Conservation (phyloP, 1,140 invertebrate genomes). For the Microvelia longipes region DNA sequence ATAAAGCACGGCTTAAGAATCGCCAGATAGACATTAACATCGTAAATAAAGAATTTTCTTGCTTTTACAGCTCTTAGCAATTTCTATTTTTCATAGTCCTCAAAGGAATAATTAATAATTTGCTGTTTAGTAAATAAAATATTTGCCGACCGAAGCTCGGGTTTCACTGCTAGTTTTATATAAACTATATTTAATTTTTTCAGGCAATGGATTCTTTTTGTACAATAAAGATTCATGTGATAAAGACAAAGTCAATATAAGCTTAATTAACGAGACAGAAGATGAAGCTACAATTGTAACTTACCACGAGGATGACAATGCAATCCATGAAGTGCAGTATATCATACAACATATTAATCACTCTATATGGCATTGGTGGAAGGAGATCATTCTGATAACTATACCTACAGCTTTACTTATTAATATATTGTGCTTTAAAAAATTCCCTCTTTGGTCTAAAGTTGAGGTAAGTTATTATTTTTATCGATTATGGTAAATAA, state of each 20-base stretch:
- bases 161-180: too few species aligned
- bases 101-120: too few species aligned
- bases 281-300: conserved; percentile 14
- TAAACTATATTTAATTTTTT: conserved; percentile 21
- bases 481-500: too few species aligned
- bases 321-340: conserved; percentile 31
- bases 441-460: background rate
- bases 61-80: too few species aligned
- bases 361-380: conserved; percentile 71
- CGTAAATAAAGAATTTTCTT: too few species aligned
- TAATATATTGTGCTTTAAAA: conserved; percentile 34
- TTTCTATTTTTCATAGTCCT: too few species aligned
- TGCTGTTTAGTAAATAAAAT: too few species aligned
- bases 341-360: conserved; percentile 42
- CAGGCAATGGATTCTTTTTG: conserved; percentile 48
- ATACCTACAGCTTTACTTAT: conserved; percentile 43
- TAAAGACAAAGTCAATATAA: conserved; percentile 10
- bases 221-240: conserved; percentile 29
- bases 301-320: conserved; percentile 27
- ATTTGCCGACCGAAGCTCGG: too few species aligned
- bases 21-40: too few species aligned
- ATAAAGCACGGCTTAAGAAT: too few species aligned
- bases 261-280: conserved; percentile 23
- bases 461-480: conserved; percentile 27
- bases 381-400: conserved; percentile 54